Evolutionary conservation across 2,113 vertebrate species (phyloP), one percentile per base, ranked within the genome.

Genomic region (Aphyosemion australe): DNA sequence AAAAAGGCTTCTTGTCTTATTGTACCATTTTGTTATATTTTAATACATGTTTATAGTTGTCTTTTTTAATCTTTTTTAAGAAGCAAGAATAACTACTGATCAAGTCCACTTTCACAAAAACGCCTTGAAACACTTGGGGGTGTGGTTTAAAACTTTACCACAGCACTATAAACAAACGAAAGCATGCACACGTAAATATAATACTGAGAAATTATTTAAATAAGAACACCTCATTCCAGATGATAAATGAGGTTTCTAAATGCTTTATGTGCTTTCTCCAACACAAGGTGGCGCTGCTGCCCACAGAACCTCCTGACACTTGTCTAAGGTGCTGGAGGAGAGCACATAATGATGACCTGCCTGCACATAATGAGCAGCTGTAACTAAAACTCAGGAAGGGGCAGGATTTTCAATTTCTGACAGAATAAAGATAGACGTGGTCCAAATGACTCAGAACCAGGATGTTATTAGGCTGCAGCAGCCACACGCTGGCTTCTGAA

Each of bases 331-430:
- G 48, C 26, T 49, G 59, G 4, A 55, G 58, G 57, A 54, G 61
- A 21, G 16, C 63, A 12, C 5, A 31, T 78, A 65, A 84, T 72
- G 65, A 81, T 6, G 46, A 73, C 43, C 75, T 69, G 58, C 7
- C 73, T 78, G 56, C 47, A 65, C 71, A 76, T 87, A 87, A 87
- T 87, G 80, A 85, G 78, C 78, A 41, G 78, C 84, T 84, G 76
- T 57, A 49, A 63, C 75, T 72, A 42, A 43, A 74, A 46, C 65
- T 69, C 54, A 26, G 61, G 72, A 69, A 69, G 48, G 66, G 52
- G 69, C 67, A 76, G 61, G 51, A 87, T 83, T 83, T 78, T 69
- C 70, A 78, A 67, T 85, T 82, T 86, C 73, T 71, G 51, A 69
- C 79, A 69, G 60, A 56, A 74, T 78, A 87, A 84, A 83, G 73